A percentile compares a stretch with the other conserved stretches of the same genome.
phyloP scores from a whole-genome alignment of 1,140 invertebrate genomes.

The Delia radicum region DNA sequence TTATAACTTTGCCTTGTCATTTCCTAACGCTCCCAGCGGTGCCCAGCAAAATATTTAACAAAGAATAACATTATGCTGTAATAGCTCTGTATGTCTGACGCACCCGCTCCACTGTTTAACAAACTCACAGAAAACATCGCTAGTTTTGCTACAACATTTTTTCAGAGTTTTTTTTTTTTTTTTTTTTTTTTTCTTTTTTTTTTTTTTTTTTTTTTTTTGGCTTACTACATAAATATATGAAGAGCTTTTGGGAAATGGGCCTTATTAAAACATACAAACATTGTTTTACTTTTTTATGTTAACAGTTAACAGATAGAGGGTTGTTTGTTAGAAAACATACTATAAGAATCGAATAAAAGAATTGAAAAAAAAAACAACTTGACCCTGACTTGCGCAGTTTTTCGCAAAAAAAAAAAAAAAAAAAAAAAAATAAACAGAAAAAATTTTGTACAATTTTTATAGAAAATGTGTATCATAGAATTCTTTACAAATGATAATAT shows the following conservation, averaged over 20 bases:
- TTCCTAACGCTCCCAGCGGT: slow-evolving; percentile 22
- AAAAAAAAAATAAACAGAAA: background rate
- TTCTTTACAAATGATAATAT: background rate
- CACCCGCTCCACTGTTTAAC: background rate
- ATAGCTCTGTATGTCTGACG: background rate
- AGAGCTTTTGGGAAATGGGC: slow-evolving; percentile 11
- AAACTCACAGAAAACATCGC: background rate
- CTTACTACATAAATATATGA: too few relatives aligned
- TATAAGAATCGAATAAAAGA: background rate
- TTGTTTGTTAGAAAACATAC: slow-evolving; percentile 1
- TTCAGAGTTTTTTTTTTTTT: background rate
- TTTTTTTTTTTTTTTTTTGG: background rate
- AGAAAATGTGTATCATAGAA: background rate
- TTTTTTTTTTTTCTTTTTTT: background rate
- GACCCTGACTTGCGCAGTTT: slow-evolving; percentile 32
- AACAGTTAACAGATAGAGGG: background rate
- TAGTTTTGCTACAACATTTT: background rate
- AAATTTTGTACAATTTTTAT: background rate
- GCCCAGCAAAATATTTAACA: slow-evolving; percentile 10
- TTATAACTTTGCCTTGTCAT: slow-evolving; percentile 17
- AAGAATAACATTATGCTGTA: slow-evolving; percentile 5
- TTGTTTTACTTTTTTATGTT: background rate
- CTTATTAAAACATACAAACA: background rate
- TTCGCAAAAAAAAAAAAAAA: slow-evolving; percentile 8
- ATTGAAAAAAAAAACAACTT: background rate